Conservation (phyloP, 2,797 vertebrate genomes). For the Cyclura pinguis region DNA sequence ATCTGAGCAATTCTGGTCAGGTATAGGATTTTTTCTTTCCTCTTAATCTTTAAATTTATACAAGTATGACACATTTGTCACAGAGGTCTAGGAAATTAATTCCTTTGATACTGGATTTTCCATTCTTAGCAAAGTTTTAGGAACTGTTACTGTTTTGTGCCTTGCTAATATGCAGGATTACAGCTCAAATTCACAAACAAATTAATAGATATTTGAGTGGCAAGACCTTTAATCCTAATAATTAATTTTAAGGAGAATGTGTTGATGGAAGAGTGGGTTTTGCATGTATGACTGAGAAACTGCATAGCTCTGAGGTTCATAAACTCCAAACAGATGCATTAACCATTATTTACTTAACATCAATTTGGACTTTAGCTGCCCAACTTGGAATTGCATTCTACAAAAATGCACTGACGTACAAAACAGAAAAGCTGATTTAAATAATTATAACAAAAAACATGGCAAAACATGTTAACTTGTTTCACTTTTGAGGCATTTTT, state of each 20-base stretch:
- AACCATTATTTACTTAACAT: neutral
- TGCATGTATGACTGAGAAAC: neutral
- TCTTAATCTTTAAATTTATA: constrained; percentile 29
- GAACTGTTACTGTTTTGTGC: constrained; percentile 19
- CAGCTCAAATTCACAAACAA: constrained; percentile 34
- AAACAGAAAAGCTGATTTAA: neutral
- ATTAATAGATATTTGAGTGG: constrained; percentile 25
- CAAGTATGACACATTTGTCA: neutral
- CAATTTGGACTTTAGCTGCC: neutral
- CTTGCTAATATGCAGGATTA: constrained; percentile 17
- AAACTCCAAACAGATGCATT: neutral
- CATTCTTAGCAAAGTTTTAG: neutral
- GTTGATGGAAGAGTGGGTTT: neutral
- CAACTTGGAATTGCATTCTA: neutral
- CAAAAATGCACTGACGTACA: neutral
- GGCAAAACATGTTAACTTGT: neutral
- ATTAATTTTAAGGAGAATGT: constrained; percentile 16
- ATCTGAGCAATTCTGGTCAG: neutral
- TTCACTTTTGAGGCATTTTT: neutral
- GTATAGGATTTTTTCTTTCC: neutral
- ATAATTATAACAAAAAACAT: neutral
- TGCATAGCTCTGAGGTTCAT: neutral
- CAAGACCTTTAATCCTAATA: constrained; percentile 20
- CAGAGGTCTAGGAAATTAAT: constrained; percentile 42
- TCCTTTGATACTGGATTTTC: constrained; percentile 31